A percentile compares a stretch with the other conserved stretches of the same genome.
Evolutionary conservation across 2,797 vertebrate species (phyloP).

Genomic region (Sebastes miniatus): DNA sequence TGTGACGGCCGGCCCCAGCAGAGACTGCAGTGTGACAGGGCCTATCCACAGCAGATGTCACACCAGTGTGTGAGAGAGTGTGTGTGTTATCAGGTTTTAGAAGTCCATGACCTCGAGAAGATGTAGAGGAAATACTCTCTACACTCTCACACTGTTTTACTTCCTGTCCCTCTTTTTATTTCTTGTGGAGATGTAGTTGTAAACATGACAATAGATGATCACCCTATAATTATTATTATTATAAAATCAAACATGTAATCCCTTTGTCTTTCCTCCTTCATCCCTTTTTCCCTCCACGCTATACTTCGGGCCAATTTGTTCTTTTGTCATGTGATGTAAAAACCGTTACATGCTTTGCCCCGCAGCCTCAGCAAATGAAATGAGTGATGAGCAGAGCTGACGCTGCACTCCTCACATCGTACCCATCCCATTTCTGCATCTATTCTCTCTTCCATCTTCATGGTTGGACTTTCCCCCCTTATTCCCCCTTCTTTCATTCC

Average conservation of each 20-base stretch:
- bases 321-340: conserved; percentile 37
- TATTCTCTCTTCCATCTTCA: background rate
- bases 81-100: conserved; percentile 31
- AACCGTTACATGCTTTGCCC: conserved; percentile 43
- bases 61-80: conserved; percentile 3
- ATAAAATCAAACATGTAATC: background rate
- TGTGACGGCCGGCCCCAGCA: conserved; percentile 57
- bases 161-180: background rate
- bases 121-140: conserved; percentile 18
- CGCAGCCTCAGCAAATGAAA: conserved; percentile 59
- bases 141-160: background rate
- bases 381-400: conserved; percentile 69
- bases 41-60: conserved; percentile 67
- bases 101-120: conserved; percentile 37
- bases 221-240: background rate
- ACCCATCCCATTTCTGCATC: conserved; percentile 17
- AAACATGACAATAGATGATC: background rate
- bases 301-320: background rate
- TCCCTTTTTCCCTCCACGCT: background rate
- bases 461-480: background rate
- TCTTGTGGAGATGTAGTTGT: background rate
- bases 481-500: background rate
- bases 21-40: conserved; percentile 60
- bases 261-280: background rate
- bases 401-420: conserved; percentile 40